These are phyloP conservation scores for Sebastes nivosus DNA, from an alignment of 2,797 vertebrate species.

Conservation along the genomic window DNA sequence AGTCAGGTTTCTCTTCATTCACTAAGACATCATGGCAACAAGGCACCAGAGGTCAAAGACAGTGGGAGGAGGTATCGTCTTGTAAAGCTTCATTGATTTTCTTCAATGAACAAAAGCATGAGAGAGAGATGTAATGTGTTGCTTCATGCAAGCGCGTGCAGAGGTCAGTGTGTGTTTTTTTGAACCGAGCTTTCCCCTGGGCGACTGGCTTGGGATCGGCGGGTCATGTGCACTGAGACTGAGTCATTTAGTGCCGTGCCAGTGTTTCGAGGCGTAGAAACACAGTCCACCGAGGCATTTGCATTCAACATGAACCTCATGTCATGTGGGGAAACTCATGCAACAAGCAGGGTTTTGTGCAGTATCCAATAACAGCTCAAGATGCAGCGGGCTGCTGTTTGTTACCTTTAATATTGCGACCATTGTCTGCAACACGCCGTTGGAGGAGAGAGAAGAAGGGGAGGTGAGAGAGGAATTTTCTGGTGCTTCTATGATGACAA, in stretches of 20 bases:
- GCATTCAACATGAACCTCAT: slow-evolving; percentile 52
- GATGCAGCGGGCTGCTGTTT: slow-evolving; percentile 65
- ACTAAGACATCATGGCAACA: neutral
- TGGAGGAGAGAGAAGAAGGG: slow-evolving; percentile 16
- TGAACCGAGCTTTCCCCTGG: neutral
- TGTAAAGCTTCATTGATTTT: slow-evolving; percentile 51
- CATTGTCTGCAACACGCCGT: slow-evolving; percentile 89
- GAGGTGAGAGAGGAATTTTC: slow-evolving; percentile 30
- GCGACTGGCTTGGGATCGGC: slow-evolving; percentile 18
- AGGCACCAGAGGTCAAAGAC: slow-evolving; percentile 45
- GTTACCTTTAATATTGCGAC: slow-evolving; percentile 97
- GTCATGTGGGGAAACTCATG: slow-evolving; percentile 73
- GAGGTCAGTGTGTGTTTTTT: slow-evolving; percentile 25
- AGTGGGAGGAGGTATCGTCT: slow-evolving; percentile 42
- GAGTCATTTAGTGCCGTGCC: slow-evolving; percentile 31
- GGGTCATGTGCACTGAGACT: slow-evolving; percentile 14
- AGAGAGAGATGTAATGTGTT: slow-evolving; percentile 34
- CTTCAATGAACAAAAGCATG: slow-evolving; percentile 38
- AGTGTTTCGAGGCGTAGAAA: slow-evolving; percentile 32
- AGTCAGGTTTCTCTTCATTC: slow-evolving; percentile 32
- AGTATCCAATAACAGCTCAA: slow-evolving; percentile 47
- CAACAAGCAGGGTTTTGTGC: slow-evolving; percentile 78
- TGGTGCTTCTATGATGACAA: slow-evolving; percentile 54
- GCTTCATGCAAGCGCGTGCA: slow-evolving; percentile 70
- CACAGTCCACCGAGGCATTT: slow-evolving; percentile 35